Evolutionary conservation across 2,888 invertebrate species (phyloP), one percentile per base, ranked within the genome.

Genomic region (Mellilla xanthometata): DNA sequence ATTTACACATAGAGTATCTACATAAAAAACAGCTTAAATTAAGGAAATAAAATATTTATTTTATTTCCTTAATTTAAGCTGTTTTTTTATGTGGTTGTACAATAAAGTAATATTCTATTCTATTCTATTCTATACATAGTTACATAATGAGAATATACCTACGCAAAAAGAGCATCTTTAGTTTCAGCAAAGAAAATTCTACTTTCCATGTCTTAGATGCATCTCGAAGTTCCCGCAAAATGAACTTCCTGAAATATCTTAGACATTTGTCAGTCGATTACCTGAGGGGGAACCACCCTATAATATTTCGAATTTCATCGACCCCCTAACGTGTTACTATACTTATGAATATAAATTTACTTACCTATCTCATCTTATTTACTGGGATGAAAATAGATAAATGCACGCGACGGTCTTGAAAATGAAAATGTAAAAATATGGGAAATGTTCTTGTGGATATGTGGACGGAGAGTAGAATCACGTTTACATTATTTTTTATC

Each of bases 181-280:
- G 4, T 6, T 3, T 1, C 15, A 19, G 6, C 15, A 19, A 19
- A 1, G 15, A 19, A 19, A 19, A 19, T 5, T 19, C 6, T n/a
- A n/a, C n/a, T 6, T 6, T 19, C 15, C 15, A 19, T 6, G 6
- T 19, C 49, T 49, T 49, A 52, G 32, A 39, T 49, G 45, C 54
- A 49, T 48, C 48, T 54, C 51, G 62, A 56, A 68, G 63, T 65
- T 79, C 76, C 72, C 72, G 66, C 76, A 64, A 81, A 83, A 88
- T 88, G 84, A 87, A 87, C 83, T 85, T 76, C 74, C 81, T 81
- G 76, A 83, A 86, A 86, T 84, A 87, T 87, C 80, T 80, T 53
- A 84, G 79, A 85, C 86, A 85, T 88, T 88, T 87, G 84, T 88
- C 86, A 87, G 85, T 77, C 84, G 84, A 88, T 88, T 89, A 89